Conservation (phyloP, 2,888 invertebrate species). For the Acrobasis consociella region DNA sequence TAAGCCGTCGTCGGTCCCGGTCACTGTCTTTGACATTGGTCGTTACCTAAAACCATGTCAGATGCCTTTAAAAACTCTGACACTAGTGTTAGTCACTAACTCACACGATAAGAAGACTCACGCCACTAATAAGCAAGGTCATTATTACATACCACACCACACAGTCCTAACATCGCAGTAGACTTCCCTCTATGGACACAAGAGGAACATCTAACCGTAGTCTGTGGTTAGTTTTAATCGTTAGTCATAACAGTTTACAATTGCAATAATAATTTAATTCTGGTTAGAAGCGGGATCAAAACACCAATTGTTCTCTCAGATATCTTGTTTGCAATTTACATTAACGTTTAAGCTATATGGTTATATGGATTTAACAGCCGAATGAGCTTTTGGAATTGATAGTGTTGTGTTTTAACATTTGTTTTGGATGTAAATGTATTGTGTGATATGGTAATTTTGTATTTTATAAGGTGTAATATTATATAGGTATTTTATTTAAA, state of each 20-base stretch:
- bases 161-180: background rate
- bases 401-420: conserved; percentile 14
- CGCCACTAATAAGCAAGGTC: too few relatives aligned
- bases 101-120: too few relatives aligned
- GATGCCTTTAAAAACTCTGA: too few relatives aligned
- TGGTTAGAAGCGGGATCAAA: conserved; percentile 62
- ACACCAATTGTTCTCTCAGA: conserved; percentile 56
- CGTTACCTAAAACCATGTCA: too few relatives aligned
- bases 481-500: too few relatives aligned
- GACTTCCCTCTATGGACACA: background rate
- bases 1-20: too few relatives aligned
- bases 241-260: conserved; percentile 73
- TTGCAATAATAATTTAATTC: conserved; percentile 77
- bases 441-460: too few relatives aligned
- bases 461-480: too few relatives aligned
- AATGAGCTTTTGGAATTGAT: conserved; percentile 30
- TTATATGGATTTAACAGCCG: conserved; percentile 55
- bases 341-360: conserved; percentile 47
- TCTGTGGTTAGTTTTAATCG: conserved; percentile 73
- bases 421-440: background rate
- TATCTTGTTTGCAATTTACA: conserved; percentile 54
- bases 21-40: too few relatives aligned
- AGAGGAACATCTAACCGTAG: background rate
- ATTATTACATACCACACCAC: too few relatives aligned
- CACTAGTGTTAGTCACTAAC: too few relatives aligned